Percentiles rank a stretch among this genome's conserved stretches.
These are phyloP conservation scores for Bombus difficillimus DNA, from an alignment of 1,140 invertebrate genomes.

Conservation along the genomic window DNA sequence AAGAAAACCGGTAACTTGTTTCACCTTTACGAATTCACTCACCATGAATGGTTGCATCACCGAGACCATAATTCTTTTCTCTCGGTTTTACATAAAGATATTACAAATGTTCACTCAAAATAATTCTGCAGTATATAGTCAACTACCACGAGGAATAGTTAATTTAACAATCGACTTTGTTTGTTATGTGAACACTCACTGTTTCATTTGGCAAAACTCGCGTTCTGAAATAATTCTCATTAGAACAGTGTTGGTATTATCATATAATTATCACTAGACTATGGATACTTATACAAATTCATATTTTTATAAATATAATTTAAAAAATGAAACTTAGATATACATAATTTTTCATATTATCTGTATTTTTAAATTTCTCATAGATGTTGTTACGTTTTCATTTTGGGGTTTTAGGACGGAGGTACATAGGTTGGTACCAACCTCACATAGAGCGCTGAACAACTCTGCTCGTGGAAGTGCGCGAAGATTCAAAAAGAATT, in stretches of 20 bases:
- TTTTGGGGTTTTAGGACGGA: no score
- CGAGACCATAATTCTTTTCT: constrained; percentile 58
- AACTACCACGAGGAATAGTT: constrained; percentile 47
- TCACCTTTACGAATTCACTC: constrained; percentile 29
- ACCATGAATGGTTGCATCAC: constrained; percentile 70
- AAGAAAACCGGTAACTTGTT: constrained; percentile 26
- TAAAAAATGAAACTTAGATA: no score
- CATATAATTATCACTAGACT: not conserved
- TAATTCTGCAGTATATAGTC: not conserved
- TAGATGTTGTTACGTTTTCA: no score
- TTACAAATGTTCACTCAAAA: constrained; percentile 16
- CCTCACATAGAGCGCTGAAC: no score
- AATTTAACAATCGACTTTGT: constrained; percentile 32
- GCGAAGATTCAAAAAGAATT: no score
- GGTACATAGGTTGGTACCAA: no score
- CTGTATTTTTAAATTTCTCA: no score
- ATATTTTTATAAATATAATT: no score
- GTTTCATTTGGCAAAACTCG: constrained; percentile 31
- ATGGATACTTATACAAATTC: no score
- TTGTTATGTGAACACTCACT: constrained; percentile 44
- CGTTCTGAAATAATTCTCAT: constrained; percentile 48
- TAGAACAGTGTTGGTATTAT: constrained; percentile 10
- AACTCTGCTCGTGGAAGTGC: no score
- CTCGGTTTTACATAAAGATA: constrained; percentile 59
- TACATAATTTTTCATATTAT: no score